Percentiles rank a stretch among this genome's conserved stretches.
Conservation (phyloP, 2,113 vertebrate genomes). For the Haemorhous mexicanus region DNA sequence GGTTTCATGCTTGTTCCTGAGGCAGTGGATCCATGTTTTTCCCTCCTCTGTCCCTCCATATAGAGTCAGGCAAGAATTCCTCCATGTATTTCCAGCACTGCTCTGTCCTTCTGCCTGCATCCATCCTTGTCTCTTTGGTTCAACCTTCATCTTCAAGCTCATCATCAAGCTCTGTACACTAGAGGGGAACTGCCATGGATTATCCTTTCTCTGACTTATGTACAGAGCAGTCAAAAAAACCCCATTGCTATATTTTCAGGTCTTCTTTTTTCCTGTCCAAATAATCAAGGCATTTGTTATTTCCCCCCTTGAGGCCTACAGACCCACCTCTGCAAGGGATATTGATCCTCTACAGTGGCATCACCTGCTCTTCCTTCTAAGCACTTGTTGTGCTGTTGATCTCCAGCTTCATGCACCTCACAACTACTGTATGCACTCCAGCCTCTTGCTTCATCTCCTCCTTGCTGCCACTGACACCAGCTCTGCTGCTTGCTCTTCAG, state of each 20-base stretch:
- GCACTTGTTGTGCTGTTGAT: accelerated
- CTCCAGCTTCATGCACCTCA: accelerated
- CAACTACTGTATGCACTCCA: not conserved
- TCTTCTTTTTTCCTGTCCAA: not conserved
- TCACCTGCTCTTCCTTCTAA: not conserved
- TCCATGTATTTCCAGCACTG: not conserved
- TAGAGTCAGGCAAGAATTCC: not conserved
- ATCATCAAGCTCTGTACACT: not conserved
- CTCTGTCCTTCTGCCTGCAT: not conserved
- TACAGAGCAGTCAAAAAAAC: not conserved
- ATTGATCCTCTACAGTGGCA: not conserved
- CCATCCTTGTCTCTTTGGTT: not conserved
- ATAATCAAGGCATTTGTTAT: not conserved
- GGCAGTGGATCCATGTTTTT: not conserved
- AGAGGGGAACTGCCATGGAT: not conserved
- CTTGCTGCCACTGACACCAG: not conserved
- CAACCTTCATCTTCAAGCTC: no score
- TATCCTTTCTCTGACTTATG: not conserved
- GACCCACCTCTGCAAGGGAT: not conserved
- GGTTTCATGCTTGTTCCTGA: not conserved
- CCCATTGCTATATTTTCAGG: not conserved
- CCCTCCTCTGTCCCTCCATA: not conserved
- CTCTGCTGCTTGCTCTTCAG: not conserved
- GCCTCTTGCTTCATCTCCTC: not conserved
- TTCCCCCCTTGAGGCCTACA: not conserved